Percentiles rank a stretch among this genome's conserved stretches.
Conservation (phyloP, 2,888 invertebrate species). For the Gerris lacustris region DNA sequence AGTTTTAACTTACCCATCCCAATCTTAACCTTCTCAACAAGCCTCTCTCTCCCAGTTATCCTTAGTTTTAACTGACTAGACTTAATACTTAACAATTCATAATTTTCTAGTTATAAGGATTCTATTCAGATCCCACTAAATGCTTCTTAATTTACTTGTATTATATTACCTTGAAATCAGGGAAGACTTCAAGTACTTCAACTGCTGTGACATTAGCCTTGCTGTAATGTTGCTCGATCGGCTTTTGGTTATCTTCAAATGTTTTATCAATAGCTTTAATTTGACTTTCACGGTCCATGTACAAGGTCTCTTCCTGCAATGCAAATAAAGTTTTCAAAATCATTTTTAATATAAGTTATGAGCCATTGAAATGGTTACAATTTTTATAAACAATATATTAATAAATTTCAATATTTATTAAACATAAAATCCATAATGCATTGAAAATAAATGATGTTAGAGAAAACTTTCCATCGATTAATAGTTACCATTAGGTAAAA, state of each 20-base stretch:
- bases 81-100: no score
- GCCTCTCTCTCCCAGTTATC: no score
- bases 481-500: no score
- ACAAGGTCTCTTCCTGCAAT: slow-evolving; percentile 72
- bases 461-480: no score
- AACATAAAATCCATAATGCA: no score
- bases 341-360: neutral
- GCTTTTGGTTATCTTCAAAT: slow-evolving; percentile 75
- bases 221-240: slow-evolving; percentile 85
- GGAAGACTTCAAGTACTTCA: slow-evolving; percentile 76
- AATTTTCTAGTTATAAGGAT: no score
- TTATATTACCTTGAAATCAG: slow-evolving; percentile 66
- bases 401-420: neutral
- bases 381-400: neutral
- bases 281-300: slow-evolving; percentile 93
- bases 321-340: slow-evolving; percentile 27
- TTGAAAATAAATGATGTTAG: no score
- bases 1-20: no score
- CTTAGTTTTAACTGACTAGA: no score
- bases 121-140: no score
- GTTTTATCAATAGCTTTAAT: slow-evolving; percentile 92
- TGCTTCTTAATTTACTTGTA: no score
- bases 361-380: neutral
- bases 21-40: no score
- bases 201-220: slow-evolving; percentile 89